These are phyloP conservation scores for Catocala sponsa DNA, from an alignment of 2,888 invertebrate genomes.

Conservation along the genomic window DNA sequence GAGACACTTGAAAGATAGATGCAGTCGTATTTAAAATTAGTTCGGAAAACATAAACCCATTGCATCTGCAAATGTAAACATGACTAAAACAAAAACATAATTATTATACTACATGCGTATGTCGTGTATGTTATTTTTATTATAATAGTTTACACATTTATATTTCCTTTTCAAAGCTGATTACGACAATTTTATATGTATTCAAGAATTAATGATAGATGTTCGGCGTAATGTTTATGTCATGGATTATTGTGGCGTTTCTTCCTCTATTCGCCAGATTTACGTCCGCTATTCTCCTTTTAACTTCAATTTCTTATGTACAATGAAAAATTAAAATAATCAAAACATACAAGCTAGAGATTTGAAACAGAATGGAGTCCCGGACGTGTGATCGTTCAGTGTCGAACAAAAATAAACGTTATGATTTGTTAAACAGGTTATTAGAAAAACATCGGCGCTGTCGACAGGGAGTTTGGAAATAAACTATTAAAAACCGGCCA, in stretches of 20 bases:
- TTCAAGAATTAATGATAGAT: constrained; percentile 29
- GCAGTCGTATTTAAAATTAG: constrained; percentile 55
- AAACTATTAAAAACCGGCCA: constrained; percentile 66
- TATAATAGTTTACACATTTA: constrained; percentile 40
- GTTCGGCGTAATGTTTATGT: constrained; percentile 38
- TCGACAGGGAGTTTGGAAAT: constrained; percentile 73
- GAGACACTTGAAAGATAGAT: constrained; percentile 82
- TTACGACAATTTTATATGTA: constrained; percentile 49
- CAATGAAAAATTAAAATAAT: constrained; percentile 80
- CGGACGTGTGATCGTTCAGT: constrained; percentile 83
- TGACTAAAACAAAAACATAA: constrained; percentile 21
- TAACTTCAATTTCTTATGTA: constrained; percentile 68
- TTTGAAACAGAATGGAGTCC: constrained; percentile 84
- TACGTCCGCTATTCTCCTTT: constrained; percentile 60
- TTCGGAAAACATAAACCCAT: constrained; percentile 31
- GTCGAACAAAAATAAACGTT: constrained; percentile 84
- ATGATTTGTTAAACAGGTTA: constrained; percentile 85
- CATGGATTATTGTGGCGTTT: constrained; percentile 46
- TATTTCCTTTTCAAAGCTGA: constrained; percentile 47
- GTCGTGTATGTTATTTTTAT: constrained; percentile 12
- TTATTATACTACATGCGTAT: constrained; percentile 9
- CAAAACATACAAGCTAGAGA: constrained; percentile 78
- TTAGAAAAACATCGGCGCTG: constrained; percentile 81
- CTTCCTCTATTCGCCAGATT: constrained; percentile 41
- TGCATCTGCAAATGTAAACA: constrained; percentile 27